Percentiles rank a stretch among this genome's conserved stretches.
phyloP scores from a whole-genome alignment of 2,113 vertebrate species.

The Zapornia atra region DNA sequence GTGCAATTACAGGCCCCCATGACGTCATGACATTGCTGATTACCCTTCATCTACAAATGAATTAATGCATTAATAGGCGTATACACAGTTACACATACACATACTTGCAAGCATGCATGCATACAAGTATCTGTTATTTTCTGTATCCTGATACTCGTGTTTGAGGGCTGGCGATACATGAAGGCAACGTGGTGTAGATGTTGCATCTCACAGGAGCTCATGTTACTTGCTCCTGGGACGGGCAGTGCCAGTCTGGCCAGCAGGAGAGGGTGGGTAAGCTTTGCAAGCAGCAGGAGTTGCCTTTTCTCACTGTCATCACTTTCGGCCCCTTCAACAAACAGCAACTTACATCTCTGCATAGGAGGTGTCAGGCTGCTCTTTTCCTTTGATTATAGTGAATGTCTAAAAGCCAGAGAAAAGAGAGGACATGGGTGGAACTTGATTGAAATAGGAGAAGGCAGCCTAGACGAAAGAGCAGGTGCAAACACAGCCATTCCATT shows the following conservation, averaged over 20 bases:
- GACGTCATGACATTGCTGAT: constrained; percentile 73
- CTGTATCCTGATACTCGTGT: constrained; percentile 27
- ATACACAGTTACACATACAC: not conserved
- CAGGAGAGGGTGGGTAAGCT: not conserved
- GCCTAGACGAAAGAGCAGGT: constrained; percentile 48
- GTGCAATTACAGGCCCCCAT: constrained; percentile 69
- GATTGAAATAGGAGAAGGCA: constrained; percentile 64
- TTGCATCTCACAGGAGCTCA: not conserved
- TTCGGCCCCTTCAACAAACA: not conserved
- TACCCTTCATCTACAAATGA: constrained; percentile 41
- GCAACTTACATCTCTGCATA: not conserved
- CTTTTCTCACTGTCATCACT: not conserved
- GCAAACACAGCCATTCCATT: constrained; percentile 50
- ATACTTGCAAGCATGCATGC: not conserved
- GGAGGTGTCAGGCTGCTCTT: not conserved
- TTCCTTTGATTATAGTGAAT: not conserved
- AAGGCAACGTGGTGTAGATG: not conserved
- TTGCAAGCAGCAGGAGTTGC: not conserved
- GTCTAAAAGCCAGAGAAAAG: not conserved
- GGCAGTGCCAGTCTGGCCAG: not conserved
- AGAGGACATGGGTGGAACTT: not conserved
- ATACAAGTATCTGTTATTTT: not conserved
- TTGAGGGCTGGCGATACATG: not conserved
- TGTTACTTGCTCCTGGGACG: not conserved
- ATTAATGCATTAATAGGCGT: constrained; percentile 30